Base-by-base conservation (phyloP, 2,888 invertebrate species). In the Schizaphis graminum region DNA sequence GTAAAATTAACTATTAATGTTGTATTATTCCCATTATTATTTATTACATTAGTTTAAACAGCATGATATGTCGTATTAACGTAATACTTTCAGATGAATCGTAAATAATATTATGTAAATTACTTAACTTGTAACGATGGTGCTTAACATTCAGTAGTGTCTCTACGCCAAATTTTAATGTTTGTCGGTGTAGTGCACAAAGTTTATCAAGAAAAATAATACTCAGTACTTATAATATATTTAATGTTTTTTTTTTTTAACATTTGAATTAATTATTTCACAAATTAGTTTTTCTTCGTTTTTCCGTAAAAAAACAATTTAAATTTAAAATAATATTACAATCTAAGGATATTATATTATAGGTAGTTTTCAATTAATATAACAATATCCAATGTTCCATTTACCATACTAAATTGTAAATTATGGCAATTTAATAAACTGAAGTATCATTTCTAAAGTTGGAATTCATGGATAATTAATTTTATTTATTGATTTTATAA, bases 361-460 rank as follows among this genome's bases (percentile, higher is more conserved):
- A 8, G 0, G 16, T 0, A 8, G 0, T 35, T 0, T 16, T 16
- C n/a, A 67, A 67, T 16, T 0, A 67, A 13, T 67, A 67, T 35
- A 5, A 67, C 3, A 16, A 24, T 67, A 16, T n/a, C 13, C 13
- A 61, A n/a, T 28, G 61, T 3, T 11, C 3, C 28, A 61, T 13
- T 61, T 61, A 61, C n/a, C 67, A 13, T 3, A 67, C 67, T 67
- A 13, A n/a, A 67, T n/a, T n/a, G 13, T 13, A 67, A n/a, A n/a
- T 4, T 13, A 67, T n/a, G 4, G 4, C 3, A 16, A 67, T 35
- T 67, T n/a, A 16, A n/a, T n/a, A 16, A 67, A n/a, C 16, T 35
- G 2, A 16, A 35, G n/a, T 16, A 35, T 67, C n/a, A 0, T 35
- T n/a, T 67, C n/a, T 67, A 1, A 67, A 67, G 4, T 67, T 67